Conservation (phyloP, 1,140 invertebrate species). For the Rhysida immarginata region DNA sequence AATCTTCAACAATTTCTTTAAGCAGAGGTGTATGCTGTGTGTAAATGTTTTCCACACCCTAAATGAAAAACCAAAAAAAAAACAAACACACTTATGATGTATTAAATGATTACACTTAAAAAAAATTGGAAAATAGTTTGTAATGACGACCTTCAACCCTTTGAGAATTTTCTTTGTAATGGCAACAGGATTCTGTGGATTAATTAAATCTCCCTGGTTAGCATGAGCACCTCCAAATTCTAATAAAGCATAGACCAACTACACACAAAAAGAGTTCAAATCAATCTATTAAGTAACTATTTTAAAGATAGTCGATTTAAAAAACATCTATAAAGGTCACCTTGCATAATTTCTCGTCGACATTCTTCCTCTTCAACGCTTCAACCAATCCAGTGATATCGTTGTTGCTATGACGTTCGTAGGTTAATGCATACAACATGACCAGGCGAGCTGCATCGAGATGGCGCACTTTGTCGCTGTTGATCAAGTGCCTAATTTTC, state of each 20-base stretch:
- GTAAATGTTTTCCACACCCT: conserved; percentile 94
- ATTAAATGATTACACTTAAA: too few relatives aligned
- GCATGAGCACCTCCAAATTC: conserved; percentile 65
- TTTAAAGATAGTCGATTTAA: too few relatives aligned
- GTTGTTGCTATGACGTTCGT: conserved; percentile 75
- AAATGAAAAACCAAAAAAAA: too few relatives aligned
- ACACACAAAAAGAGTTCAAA: conserved; percentile 19
- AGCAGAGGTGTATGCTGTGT: conserved; percentile 84
- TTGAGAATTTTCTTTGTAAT: conserved; percentile 82
- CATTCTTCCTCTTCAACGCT: conserved; percentile 49
- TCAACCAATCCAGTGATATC: conserved; percentile 58
- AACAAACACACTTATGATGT: too few relatives aligned
- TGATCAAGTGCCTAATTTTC: conserved; percentile 53
- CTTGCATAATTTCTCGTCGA: conserved; percentile 29
- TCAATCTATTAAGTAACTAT: too few relatives aligned
- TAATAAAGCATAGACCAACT: conserved; percentile 52
- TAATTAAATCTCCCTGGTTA: conserved; percentile 62
- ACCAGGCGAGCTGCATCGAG: conserved; percentile 75
- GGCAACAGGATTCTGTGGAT: conserved; percentile 51
- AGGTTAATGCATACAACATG: conserved; percentile 81
- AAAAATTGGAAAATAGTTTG: too few relatives aligned
- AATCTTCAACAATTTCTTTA: conserved; percentile 69
- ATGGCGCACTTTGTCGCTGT: conserved; percentile 50
- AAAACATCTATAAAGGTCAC: conserved; percentile 25
- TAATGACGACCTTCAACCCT: conserved; percentile 55